These are phyloP conservation scores for Alosa alosa DNA, from an alignment of 2,113 vertebrate species.

Conservation along the genomic window DNA sequence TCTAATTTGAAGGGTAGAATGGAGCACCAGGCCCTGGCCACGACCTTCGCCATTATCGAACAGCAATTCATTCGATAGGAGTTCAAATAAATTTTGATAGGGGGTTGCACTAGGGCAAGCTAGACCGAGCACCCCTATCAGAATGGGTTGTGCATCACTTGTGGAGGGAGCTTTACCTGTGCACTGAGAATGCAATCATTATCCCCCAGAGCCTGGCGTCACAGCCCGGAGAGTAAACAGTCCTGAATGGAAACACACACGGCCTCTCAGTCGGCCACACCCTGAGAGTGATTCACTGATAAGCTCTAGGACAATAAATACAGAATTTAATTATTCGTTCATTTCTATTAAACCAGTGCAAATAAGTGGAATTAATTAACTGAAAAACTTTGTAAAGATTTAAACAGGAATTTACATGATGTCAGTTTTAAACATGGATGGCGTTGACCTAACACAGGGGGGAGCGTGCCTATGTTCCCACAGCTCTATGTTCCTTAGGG, in stretches of 20 bases:
- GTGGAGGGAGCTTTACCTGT: background rate
- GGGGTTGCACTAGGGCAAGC: background rate
- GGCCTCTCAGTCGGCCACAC: background rate
- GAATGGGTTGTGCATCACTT: background rate
- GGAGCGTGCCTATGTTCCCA: no score
- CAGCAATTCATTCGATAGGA: slow-evolving; percentile 17
- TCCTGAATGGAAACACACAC: background rate
- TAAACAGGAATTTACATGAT: background rate
- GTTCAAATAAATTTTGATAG: slow-evolving; percentile 3
- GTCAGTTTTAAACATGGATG: no score
- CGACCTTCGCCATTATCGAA: slow-evolving; percentile 12
- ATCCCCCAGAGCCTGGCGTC: background rate
- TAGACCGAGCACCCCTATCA: background rate
- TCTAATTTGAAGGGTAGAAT: slow-evolving; percentile 22
- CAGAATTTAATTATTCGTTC: background rate
- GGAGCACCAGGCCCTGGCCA: background rate
- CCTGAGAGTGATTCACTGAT: background rate
- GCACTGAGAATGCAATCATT: background rate
- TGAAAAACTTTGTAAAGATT: background rate
- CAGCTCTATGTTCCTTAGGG: no score
- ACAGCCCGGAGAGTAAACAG: background rate
- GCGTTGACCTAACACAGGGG: no score
- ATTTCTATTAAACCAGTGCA: background rate
- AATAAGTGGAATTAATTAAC: background rate
- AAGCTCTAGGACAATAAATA: background rate